These are phyloP conservation scores for Romanogobio albipinnatus DNA, from an alignment of 2,113 vertebrate species.

Conservation along the genomic window DNA sequence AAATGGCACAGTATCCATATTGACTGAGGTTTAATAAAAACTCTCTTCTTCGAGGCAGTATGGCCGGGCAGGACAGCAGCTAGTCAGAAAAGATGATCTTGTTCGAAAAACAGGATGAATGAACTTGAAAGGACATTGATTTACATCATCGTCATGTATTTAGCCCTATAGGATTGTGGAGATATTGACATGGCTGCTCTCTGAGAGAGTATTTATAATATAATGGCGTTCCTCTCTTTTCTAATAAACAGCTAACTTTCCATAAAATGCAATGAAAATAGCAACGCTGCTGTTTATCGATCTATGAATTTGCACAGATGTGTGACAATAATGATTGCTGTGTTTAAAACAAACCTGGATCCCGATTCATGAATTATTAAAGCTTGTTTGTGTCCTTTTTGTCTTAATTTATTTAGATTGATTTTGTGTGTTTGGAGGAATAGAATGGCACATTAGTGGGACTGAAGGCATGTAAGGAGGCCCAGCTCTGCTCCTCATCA, in stretches of 20 bases:
- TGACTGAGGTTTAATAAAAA: slow-evolving; percentile 22
- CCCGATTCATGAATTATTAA: slow-evolving; percentile 42
- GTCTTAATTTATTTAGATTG: slow-evolving; percentile 23
- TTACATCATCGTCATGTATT: slow-evolving; percentile 3
- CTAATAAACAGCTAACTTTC: not conserved
- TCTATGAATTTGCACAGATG: slow-evolving; percentile 19
- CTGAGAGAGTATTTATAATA: slow-evolving; percentile 5
- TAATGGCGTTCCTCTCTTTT: not conserved
- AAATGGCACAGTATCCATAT: slow-evolving; percentile 13
- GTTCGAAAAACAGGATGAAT: not conserved
- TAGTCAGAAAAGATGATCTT: not conserved
- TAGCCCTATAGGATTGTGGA: not conserved
- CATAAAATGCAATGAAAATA: not conserved
- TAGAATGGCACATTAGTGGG: not conserved
- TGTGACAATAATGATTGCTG: slow-evolving; percentile 6
- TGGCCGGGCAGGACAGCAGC: not conserved
- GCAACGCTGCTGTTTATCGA: not conserved
- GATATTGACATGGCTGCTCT: slow-evolving; percentile 7
- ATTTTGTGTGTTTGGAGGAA: not conserved
- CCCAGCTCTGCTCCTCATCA: not conserved
- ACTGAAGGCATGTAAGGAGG: not conserved
- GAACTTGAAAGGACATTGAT: not conserved
- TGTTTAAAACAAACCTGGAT: slow-evolving; percentile 11
- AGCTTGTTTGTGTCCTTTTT: slow-evolving; percentile 22
- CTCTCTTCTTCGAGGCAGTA: not conserved